These are phyloP conservation scores for Falcunculus frontatus DNA, from an alignment of 2,113 vertebrate genomes.

Conservation along the genomic window DNA sequence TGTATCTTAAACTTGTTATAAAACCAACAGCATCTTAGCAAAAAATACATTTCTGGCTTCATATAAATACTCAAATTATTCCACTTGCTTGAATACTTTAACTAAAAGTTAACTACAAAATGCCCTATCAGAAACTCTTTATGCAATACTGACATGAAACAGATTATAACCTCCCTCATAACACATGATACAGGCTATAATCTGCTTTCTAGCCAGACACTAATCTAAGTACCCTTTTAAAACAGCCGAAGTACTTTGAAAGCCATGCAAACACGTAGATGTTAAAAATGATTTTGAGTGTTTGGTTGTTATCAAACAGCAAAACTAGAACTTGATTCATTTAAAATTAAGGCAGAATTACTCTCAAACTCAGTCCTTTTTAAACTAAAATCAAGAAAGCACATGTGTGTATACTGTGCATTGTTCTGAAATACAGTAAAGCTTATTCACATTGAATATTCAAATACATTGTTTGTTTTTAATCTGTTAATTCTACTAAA, in stretches of 20 bases:
- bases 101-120: not conserved
- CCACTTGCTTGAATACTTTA: not conserved
- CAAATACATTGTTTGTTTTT: not conserved
- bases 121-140: not conserved
- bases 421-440: not conserved
- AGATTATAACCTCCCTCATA: not conserved
- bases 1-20: not conserved
- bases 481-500: not conserved
- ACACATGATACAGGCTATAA: not conserved
- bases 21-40: not conserved
- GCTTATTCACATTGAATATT: not conserved
- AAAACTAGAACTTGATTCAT: not conserved
- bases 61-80: not conserved
- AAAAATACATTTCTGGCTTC: not conserved
- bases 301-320: not conserved
- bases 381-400: not conserved
- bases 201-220: not conserved
- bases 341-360: not conserved
- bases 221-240: not conserved
- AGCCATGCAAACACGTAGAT: not conserved
- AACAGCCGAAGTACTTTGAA: not conserved
- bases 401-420: not conserved
- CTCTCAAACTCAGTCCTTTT: not conserved
- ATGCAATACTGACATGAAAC: not conserved
- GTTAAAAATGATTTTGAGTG: not conserved